phyloP scores from a whole-genome alignment of 2,888 invertebrate species.

The Eurois occulta region DNA sequence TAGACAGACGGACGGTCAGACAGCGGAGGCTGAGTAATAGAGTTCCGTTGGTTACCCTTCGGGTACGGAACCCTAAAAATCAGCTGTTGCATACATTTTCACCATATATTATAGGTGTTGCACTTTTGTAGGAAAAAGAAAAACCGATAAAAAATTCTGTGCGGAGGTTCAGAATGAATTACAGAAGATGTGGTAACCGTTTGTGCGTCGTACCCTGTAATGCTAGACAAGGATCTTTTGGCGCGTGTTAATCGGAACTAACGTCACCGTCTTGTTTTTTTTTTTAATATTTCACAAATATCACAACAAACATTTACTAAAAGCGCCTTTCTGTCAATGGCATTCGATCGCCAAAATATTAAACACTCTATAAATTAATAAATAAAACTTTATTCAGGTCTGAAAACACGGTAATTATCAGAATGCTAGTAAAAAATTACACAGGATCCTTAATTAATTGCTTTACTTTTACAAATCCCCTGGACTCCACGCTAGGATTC shows the following conservation, averaged over 20 bases:
- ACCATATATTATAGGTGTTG: too few relatives aligned
- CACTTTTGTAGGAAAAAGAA: too few relatives aligned
- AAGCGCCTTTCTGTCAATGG: not conserved
- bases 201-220: too few relatives aligned
- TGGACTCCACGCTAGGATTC: not conserved
- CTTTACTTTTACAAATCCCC: not conserved
- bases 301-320: not conserved
- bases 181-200: too few relatives aligned
- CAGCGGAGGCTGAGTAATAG: too few relatives aligned
- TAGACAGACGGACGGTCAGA: too few relatives aligned
- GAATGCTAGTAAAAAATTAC: not conserved
- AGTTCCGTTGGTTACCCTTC: too few relatives aligned
- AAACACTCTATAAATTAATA: not conserved
- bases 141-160: too few relatives aligned
- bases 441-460: too few relatives aligned
- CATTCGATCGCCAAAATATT: not conserved
- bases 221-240: not conserved
- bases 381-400: not conserved
- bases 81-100: too few relatives aligned
- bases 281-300: not conserved
- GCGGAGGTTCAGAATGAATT: too few relatives aligned
- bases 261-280: not conserved
- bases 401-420: not conserved
- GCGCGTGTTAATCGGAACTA: not conserved
- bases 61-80: too few relatives aligned